Evolutionary conservation across 2,113 vertebrate genomes (phyloP), one percentile per base, ranked within the genome.

Genomic region (Cyprinodon variegatus): DNA sequence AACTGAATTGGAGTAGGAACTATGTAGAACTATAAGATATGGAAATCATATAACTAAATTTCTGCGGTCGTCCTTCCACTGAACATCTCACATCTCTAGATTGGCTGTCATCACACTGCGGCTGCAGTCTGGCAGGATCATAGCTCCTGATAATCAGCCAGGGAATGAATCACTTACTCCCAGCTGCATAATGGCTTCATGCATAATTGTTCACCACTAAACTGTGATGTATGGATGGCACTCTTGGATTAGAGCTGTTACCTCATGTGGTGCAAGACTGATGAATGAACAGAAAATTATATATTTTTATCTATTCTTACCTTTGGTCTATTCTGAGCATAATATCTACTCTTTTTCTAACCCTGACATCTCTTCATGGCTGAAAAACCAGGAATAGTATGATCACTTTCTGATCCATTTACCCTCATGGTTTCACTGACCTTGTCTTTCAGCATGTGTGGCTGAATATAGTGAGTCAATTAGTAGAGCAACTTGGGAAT

Each of bases 351-450:
- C 15, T 48, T 48, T 3, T 11, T 61, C 76, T 62, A 88, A 72
- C 84, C 60, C 45, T 22, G 72, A 80, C 81, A 72, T 70, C 36
- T 0, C 3, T 65, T 71, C 53, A 40, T 67, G 67, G 74, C 64
- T 68, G 61, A 76, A 70, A 74, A 76, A 72, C 62, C 66, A 48
- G 37, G 60, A 53, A 71, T 68, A 76, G 50, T 71, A 67, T 83
- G 84, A 91, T 91, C 79, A 71, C 87, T 78, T 77, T 84, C 83
- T 88, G 88, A 91, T 89, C 85, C 83, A 5, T 63, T 43, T 45
- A 13, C n/a, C 38, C 60, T n/a, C 65, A 70, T 65, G 71, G 37
- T 63, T 67, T 22, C 68, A 65, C 66, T 61, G 68, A 11, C 29
- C 29, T 59, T 15, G 48, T 68, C 46, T 20, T 63, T 7, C 40